Percentiles rank a stretch among this genome's conserved stretches.
Conservation (phyloP, 2,888 invertebrate species). For the Caenorhabditis sp. region DNA sequence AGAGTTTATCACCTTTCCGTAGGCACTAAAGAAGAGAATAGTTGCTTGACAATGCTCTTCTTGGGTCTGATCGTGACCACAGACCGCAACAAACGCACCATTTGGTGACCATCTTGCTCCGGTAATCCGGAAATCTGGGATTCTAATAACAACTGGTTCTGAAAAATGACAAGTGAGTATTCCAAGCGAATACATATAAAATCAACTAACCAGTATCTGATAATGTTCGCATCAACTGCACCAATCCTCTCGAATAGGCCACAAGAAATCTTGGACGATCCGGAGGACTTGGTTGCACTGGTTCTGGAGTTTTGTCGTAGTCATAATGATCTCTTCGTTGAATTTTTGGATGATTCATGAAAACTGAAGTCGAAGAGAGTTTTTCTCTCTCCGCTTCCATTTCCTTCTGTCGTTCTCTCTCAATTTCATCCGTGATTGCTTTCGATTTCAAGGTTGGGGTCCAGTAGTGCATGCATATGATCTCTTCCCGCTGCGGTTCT, state of each 20-base stretch:
- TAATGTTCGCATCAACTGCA: constrained; percentile 93
- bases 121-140: constrained; percentile 89
- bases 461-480: constrained; percentile 65
- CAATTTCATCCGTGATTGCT: constrained; percentile 21
- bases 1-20: constrained; percentile 88
- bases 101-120: constrained; percentile 95
- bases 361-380: constrained; percentile 15
- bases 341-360: constrained; percentile 21
- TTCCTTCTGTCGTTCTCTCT: constrained; percentile 24
- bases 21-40: constrained; percentile 93
- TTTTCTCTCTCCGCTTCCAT: constrained; percentile 6
- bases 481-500: constrained; percentile 64
- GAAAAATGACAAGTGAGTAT: too few relatives aligned
- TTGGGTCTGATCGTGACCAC: constrained; percentile 87
- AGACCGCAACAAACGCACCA: constrained; percentile 91
- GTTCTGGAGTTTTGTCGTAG: constrained; percentile 6
- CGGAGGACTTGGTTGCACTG: constrained; percentile 32
- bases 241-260: constrained; percentile 91
- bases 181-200: too few relatives aligned
- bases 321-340: constrained; percentile 6
- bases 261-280: constrained; percentile 88
- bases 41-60: constrained; percentile 87
- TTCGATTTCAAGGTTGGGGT: constrained; percentile 57
- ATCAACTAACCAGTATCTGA: constrained; percentile 89
- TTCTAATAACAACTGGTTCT: constrained; percentile 91